phyloP scores from a whole-genome alignment of 2,888 invertebrate genomes.

The Clostera curtula region DNA sequence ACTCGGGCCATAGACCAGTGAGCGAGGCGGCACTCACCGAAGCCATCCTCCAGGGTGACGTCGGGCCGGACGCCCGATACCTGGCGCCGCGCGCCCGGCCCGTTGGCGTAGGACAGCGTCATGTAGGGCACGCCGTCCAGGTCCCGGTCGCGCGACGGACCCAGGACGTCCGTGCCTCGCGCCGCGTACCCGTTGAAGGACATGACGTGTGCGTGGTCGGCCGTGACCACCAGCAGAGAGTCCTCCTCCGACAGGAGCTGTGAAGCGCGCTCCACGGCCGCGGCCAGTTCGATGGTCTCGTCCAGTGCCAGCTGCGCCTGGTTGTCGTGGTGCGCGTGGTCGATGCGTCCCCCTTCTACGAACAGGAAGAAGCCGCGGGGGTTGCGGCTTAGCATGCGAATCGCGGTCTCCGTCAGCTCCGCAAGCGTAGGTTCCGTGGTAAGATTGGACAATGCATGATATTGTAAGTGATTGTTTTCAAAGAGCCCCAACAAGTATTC shows the following conservation, averaged over 20 bases:
- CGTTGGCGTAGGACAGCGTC: constrained; percentile 70
- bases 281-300: constrained; percentile 79
- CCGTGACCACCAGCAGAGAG: constrained; percentile 69
- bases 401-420: constrained; percentile 71
- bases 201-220: constrained; percentile 77
- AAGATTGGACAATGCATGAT: constrained; percentile 70
- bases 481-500: constrained; percentile 22
- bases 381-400: constrained; percentile 77
- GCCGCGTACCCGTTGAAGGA: constrained; percentile 78
- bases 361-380: constrained; percentile 83
- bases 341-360: constrained; percentile 79
- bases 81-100: constrained; percentile 76
- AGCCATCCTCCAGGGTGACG: constrained; percentile 41
- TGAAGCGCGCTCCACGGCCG: constrained; percentile 66
- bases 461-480: constrained; percentile 71
- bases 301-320: constrained; percentile 74
- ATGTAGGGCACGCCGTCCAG: constrained; percentile 70
- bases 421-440: constrained; percentile 75
- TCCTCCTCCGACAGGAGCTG: constrained; percentile 55
- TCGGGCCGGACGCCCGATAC: constrained; percentile 69
- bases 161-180: constrained; percentile 43
- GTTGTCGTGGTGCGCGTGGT: constrained; percentile 78
- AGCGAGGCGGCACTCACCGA: constrained; percentile 30
- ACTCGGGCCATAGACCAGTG: not conserved
- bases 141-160: constrained; percentile 43